A percentile compares a stretch with the other conserved stretches of the same genome.
Evolutionary conservation across 2,113 vertebrate genomes (phyloP).

Genomic region (Sinocyclocheilus rhinocerous): DNA sequence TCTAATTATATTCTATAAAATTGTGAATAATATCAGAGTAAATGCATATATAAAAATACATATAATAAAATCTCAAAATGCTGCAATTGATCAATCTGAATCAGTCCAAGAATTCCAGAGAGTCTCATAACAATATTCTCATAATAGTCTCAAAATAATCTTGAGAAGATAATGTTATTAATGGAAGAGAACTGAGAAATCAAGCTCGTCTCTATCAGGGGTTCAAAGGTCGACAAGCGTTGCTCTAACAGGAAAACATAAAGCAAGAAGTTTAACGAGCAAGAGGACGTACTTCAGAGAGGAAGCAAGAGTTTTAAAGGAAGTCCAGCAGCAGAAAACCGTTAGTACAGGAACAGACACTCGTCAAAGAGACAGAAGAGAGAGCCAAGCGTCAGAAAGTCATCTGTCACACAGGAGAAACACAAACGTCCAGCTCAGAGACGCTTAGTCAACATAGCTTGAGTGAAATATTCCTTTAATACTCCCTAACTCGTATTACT

Average conservation of each 20-base stretch:
- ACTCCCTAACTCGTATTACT: neutral
- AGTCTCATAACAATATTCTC: neutral
- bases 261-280: neutral
- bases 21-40: too few relatives aligned
- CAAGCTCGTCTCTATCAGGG: neutral
- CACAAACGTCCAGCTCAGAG: conserved; percentile 36
- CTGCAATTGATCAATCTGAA: too few relatives aligned
- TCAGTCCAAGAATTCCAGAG: neutral
- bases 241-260: neutral
- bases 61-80: too few relatives aligned
- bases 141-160: neutral
- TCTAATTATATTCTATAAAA: too few relatives aligned
- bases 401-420: conserved; percentile 62
- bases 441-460: neutral
- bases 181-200: neutral
- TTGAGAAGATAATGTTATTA: neutral
- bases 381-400: conserved; percentile 15
- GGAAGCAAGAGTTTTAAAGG: conserved; percentile 39
- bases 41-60: too few relatives aligned
- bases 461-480: neutral
- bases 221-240: neutral
- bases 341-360: conserved; percentile 43
- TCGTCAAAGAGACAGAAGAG: conserved; percentile 40
- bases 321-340: conserved; percentile 30
- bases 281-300: conserved; percentile 34